These are phyloP conservation scores for Heloderma charlesbogerti DNA, from an alignment of 2,113 vertebrate genomes.

Conservation along the genomic window DNA sequence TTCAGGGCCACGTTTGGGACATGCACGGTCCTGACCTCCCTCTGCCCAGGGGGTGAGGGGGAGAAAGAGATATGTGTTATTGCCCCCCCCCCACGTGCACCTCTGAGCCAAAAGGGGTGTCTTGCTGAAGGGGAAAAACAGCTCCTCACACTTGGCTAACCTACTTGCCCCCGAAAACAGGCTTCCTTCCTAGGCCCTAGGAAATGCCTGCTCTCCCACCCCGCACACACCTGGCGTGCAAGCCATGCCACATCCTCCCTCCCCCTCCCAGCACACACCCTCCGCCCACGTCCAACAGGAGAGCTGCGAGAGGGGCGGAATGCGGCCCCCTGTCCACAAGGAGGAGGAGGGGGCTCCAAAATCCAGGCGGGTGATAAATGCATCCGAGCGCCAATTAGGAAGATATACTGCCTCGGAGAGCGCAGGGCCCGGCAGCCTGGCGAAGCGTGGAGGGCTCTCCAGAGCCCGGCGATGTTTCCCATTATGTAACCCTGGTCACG, in stretches of 20 bases:
- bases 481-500: slow-evolving; percentile 99
- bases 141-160: not conserved
- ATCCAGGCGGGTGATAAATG: slow-evolving; percentile 94
- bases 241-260: slow-evolving; percentile 57
- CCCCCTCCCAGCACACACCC: too few species aligned
- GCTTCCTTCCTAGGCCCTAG: slow-evolving; percentile 8
- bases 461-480: slow-evolving; percentile 99
- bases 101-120: too few species aligned
- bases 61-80: too few species aligned
- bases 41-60: too few species aligned
- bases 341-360: slow-evolving; percentile 67
- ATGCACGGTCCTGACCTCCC: not conserved
- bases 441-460: slow-evolving; percentile 90
- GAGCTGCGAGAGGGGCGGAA: slow-evolving; percentile 71
- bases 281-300: slow-evolving; percentile 56
- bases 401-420: slow-evolving; percentile 96
- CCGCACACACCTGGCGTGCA: not conserved
- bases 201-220: not conserved
- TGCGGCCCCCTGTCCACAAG: slow-evolving; percentile 66
- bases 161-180: not conserved
- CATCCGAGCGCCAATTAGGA: slow-evolving; percentile 91
- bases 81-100: not conserved
- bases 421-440: slow-evolving; percentile 87
- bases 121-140: not conserved
- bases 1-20: too few species aligned